Percentiles rank a stretch among this genome's conserved stretches.
phyloP scores from a whole-genome alignment of 1,140 invertebrate species.

The Ips nitidus region DNA sequence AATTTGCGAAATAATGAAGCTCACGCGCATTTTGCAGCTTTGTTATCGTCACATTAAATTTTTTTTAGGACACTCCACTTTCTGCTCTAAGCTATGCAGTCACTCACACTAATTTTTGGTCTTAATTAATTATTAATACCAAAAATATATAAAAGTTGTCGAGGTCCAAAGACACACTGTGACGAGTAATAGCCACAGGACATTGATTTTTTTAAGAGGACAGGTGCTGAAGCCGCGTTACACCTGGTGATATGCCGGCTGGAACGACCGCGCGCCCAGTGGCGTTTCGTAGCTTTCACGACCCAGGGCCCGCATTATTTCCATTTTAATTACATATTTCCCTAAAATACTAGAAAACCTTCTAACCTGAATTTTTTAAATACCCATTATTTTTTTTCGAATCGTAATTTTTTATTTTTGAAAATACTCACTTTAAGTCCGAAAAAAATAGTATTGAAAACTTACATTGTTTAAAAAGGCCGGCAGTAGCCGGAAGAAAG shows the following conservation, averaged over 20 bases:
- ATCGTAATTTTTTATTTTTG: background rate
- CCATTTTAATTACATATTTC: background rate
- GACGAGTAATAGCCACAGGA: conserved; percentile 44
- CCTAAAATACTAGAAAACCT: no score
- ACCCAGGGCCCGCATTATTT: conserved; percentile 25
- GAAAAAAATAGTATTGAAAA: background rate
- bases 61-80: background rate
- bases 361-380: no score
- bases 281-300: conserved; percentile 28
- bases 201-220: conserved; percentile 47
- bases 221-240: conserved; percentile 44
- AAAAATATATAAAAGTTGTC: conserved; percentile 11
- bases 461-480: background rate
- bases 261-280: conserved; percentile 32
- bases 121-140: conserved; percentile 10
- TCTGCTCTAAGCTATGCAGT: no score
- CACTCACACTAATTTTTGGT: no score
- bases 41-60: background rate
- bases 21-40: background rate
- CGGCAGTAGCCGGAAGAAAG: no score
- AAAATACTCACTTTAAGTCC: no score
- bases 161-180: conserved; percentile 29
- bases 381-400: conserved; percentile 3
- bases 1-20: conserved; percentile 20
- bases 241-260: conserved; percentile 47